A percentile compares a stretch with the other conserved stretches of the same genome.
phyloP scores from a whole-genome alignment of 1,140 invertebrate species.

The Diprion similis region DNA sequence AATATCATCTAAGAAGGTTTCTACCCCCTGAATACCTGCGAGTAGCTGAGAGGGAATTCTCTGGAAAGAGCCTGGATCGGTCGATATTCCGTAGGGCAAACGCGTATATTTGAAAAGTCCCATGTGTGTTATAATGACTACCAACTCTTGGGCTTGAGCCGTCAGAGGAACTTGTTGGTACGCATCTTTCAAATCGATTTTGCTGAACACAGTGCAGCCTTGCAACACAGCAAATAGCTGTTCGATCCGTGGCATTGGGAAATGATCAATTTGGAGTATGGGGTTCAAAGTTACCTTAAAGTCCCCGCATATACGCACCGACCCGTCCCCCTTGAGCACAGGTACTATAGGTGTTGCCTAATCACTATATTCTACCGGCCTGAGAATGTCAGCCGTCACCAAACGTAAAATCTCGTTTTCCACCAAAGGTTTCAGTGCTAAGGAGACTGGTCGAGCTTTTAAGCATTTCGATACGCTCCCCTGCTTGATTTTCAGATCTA shows the following conservation, averaged over 20 bases:
- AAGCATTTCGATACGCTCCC: no score
- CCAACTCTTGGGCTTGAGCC: neutral
- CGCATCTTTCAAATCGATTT: neutral
- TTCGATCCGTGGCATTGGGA: neutral
- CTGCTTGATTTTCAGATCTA: no score
- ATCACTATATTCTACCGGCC: constrained; percentile 2
- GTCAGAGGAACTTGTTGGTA: neutral
- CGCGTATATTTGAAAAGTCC: constrained; percentile 25
- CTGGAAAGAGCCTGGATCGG: constrained; percentile 26
- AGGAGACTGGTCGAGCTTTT: no score
- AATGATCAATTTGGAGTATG: neutral
- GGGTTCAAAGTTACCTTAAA: constrained; percentile 52
- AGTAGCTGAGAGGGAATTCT: constrained; percentile 23
- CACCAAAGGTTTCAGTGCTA: no score
- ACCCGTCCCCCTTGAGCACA: constrained; percentile 55
- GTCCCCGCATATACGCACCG: constrained; percentile 56
- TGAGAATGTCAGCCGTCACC: no score
- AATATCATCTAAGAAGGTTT: constrained; percentile 15
- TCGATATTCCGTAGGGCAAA: constrained; percentile 23
- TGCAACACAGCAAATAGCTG: neutral
- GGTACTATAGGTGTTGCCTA: constrained; percentile 59
- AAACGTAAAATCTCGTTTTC: no score
- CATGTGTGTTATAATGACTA: neutral
- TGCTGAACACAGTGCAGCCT: neutral
- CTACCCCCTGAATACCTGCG: neutral